Percentiles rank a stretch among this genome's conserved stretches.
Evolutionary conservation across 2,888 invertebrate genomes (phyloP).

Genomic region (Drosophila formosana): DNA sequence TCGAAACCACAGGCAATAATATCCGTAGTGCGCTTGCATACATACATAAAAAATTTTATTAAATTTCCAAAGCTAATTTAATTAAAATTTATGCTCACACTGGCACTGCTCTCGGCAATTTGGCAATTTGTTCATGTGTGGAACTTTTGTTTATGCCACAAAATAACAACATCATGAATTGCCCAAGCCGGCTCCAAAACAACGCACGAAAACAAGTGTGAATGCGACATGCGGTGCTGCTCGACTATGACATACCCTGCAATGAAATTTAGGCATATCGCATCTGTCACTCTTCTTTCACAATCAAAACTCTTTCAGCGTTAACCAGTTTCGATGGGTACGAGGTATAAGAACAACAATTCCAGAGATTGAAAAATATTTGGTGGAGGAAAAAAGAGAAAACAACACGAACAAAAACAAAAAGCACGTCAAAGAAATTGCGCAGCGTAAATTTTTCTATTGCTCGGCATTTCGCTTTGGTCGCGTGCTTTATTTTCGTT

Average conservation of each 20-base stretch:
- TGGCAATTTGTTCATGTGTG: slow-evolving; percentile 34
- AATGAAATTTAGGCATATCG: background rate
- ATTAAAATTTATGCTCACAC: slow-evolving; percentile 33
- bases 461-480: slow-evolving; percentile 30
- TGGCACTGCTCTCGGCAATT: background rate
- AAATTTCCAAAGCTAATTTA: slow-evolving; percentile 35
- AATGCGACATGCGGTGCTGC: background rate
- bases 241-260: background rate
- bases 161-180: slow-evolving; percentile 17
- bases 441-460: slow-evolving; percentile 56
- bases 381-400: slow-evolving; percentile 6
- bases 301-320: background rate
- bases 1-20: background rate
- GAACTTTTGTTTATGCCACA: slow-evolving; percentile 21
- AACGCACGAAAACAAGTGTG: slow-evolving; percentile 14
- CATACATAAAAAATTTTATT: slow-evolving; percentile 11
- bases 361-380: background rate
- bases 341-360: slow-evolving; percentile 9
- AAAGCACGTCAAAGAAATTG: slow-evolving; percentile 61
- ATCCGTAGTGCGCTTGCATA: background rate
- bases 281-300: background rate
- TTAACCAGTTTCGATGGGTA: background rate
- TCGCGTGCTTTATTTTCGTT: slow-evolving; percentile 57
- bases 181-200: slow-evolving; percentile 14
- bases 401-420: slow-evolving; percentile 2